Conservation (phyloP, 1,140 invertebrate genomes). For the Drosophila hydei region DNA sequence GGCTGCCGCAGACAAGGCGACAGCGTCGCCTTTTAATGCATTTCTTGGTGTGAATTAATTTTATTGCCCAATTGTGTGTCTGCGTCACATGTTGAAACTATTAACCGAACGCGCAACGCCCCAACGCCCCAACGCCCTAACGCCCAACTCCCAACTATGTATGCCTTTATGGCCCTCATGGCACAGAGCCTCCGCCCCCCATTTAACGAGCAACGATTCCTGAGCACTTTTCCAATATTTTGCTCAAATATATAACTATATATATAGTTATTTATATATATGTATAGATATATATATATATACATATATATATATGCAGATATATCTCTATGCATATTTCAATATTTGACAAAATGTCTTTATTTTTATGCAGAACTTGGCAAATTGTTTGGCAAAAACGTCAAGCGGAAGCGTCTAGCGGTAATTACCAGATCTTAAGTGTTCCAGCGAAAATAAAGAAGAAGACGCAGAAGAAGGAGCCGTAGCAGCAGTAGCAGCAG, state of each 20-base stretch:
- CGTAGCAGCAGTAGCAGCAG: no score
- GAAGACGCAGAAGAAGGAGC: not conserved
- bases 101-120: conserved; percentile 42
- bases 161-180: conserved; percentile 36
- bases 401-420: conserved; percentile 30
- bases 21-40: conserved; percentile 39
- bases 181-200: not conserved
- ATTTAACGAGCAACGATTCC: conserved; percentile 35
- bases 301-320: not conserved
- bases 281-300: conserved; percentile 4
- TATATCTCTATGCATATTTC: conserved; percentile 1
- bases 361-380: conserved; percentile 46
- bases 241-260: conserved; percentile 10
- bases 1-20: not conserved
- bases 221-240: conserved; percentile 4
- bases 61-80: conserved; percentile 64
- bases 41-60: conserved; percentile 65
- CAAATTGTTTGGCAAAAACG: conserved; percentile 34
- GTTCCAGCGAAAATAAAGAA: conserved; percentile 33
- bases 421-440: conserved; percentile 26
- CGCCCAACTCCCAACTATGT: conserved; percentile 45
- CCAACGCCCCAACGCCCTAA: conserved; percentile 27
- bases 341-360: conserved; percentile 48
- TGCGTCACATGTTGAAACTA: conserved; percentile 59
- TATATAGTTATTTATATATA: conserved; percentile 5